Base-by-base conservation (phyloP, 1,140 invertebrate species). In the Megalopta genalis region DNA sequence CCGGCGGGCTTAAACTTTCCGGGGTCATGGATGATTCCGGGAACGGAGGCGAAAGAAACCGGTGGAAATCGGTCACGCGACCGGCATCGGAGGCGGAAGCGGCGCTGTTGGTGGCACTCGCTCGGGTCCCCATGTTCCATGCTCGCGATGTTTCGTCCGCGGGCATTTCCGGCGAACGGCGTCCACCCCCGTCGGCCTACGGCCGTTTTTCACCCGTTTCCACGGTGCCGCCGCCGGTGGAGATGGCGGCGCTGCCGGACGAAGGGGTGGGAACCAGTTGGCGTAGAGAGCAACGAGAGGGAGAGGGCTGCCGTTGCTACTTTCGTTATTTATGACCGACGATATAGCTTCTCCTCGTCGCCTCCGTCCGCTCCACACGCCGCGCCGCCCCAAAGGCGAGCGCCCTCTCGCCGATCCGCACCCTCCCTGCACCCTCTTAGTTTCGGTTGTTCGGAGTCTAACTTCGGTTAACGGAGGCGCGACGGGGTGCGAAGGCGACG, bases 301-400 rank as follows among this genome's bases (percentile, higher is more conserved):
- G 81, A 75, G 77, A 73, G 87, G 82, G 77, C 85, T 90, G 88
- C 88, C 85, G 86, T 83, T 90, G 88, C 83, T 86, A 90, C 87
- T 89, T 88, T 85, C 82, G 84, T 90, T 90, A 90, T 90, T 90
- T 90, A 90, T 88, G 82, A 84, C 80, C 87, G 73, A 70, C 87
- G 86, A 88, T 88, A 89, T 87, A 88, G 83, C 82, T 80, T 80
- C 65, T 85, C 27, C 78, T 77, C 74, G 64, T 77, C 83, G 80
- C 83, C 84, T 76, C 83, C 85, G 67, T 77, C 68, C 60, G 68
- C 80, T 64, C 70, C 82, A 80, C 67, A 60, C 77, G 52, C 72
- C 65, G 65, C 72, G 59, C 72, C 62, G 60, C 75, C 83, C 77
- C 59, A 54, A 81, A 77, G 62, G 65, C 70, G n/a, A 62, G 65